These are phyloP conservation scores for Catostylus mosaicus DNA, from an alignment of 30 jellyfish, hydroid and myxozoan genomes.

Conservation along the genomic window DNA sequence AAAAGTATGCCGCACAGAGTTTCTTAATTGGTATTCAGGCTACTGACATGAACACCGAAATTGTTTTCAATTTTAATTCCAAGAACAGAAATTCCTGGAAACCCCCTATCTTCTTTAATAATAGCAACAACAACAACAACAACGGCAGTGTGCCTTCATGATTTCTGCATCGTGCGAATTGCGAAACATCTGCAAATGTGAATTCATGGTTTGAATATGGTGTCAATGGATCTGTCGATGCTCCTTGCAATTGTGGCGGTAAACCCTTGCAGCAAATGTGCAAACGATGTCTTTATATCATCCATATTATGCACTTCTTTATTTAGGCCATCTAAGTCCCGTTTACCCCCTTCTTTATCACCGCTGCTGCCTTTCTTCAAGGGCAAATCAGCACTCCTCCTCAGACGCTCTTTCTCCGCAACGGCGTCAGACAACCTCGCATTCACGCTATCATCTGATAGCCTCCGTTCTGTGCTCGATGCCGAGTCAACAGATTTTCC, in stretches of 20 bases:
- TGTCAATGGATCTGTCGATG: slow-evolving; percentile 65
- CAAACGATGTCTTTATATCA: slow-evolving; percentile 75
- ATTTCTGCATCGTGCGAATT: not conserved
- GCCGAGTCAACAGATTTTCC: not conserved
- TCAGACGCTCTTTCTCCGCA: not conserved
- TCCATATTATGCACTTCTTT: slow-evolving; percentile 47
- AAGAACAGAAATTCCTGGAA: not conserved
- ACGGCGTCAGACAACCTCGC: too few relatives aligned
- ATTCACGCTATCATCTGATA: too few relatives aligned
- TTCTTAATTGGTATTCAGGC: too few relatives aligned
- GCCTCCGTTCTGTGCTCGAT: too few relatives aligned
- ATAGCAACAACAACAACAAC: not conserved
- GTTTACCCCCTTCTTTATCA: not conserved
- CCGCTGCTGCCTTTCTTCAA: not conserved
- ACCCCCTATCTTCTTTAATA: not conserved
- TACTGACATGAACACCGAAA: not conserved
- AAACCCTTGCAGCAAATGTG: slow-evolving; percentile 67
- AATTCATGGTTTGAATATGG: slow-evolving; percentile 44
- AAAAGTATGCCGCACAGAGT: too few relatives aligned
- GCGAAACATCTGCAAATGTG: not conserved
- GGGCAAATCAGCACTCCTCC: too few relatives aligned
- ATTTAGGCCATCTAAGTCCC: not conserved
- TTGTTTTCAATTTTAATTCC: not conserved
- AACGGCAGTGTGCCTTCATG: not conserved
- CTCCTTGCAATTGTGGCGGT: slow-evolving; percentile 64